These are phyloP conservation scores for Anadara kagoshimensis DNA, from an alignment of 1,140 invertebrate genomes.

Conservation along the genomic window DNA sequence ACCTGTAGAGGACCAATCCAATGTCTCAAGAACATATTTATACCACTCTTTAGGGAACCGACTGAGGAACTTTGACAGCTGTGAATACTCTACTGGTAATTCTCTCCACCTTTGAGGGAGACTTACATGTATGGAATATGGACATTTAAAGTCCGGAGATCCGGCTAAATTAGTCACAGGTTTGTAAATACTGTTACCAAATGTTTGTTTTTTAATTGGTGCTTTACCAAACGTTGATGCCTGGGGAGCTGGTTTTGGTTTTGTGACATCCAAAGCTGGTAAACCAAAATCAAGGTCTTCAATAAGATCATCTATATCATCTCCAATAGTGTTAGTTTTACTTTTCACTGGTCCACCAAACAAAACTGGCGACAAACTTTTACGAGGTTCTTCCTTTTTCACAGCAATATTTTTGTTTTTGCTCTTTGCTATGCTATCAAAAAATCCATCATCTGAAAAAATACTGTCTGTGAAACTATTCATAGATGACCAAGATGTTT, in stretches of 20 bases:
- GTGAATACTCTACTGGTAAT: conserved; percentile 69
- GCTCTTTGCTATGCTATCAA: conserved; percentile 40
- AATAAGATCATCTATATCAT: conserved; percentile 57
- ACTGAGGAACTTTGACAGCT: conserved; percentile 61
- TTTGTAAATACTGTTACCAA: conserved; percentile 62
- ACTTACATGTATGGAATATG: conserved; percentile 66
- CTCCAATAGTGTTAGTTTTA: conserved; percentile 13
- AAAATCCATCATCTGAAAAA: conserved; percentile 63
- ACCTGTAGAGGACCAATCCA: conserved; percentile 56
- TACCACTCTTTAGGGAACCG: conserved; percentile 72
- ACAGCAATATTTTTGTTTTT: conserved; percentile 27
- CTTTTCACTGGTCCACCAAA: conserved; percentile 30
- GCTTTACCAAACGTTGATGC: conserved; percentile 21
- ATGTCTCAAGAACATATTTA: conserved; percentile 61
- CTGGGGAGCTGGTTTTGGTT: conserved; percentile 36
- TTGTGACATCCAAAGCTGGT: conserved; percentile 60
- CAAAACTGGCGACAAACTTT: conserved; percentile 11
- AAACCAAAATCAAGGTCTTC: conserved; percentile 66
- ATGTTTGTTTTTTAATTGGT: conserved; percentile 26
- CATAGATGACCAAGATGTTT: conserved; percentile 55
- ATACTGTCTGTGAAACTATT: conserved; percentile 68
- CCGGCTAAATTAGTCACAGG: conserved; percentile 69
- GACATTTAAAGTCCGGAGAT: conserved; percentile 68
- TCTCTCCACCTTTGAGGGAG: conserved; percentile 68
- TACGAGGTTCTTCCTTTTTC: conserved; percentile 18